Percentiles rank a stretch among this genome's conserved stretches.
These are phyloP conservation scores for Campylomormyrus tamandua DNA, from an alignment of 2,113 vertebrate species.

Conservation along the genomic window DNA sequence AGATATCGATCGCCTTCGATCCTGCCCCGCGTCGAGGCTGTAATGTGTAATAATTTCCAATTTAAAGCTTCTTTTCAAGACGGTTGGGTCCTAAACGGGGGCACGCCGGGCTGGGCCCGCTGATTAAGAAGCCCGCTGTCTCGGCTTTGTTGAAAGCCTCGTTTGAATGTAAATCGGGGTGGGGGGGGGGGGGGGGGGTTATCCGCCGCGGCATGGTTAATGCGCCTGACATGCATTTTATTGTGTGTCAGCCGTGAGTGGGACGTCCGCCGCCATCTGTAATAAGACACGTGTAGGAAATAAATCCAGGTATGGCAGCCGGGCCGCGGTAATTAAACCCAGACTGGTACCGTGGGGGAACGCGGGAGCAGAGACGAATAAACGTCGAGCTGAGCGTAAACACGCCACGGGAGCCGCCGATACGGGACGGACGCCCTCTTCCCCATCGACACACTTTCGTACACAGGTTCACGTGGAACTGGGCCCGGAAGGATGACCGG, in stretches of 20 bases:
- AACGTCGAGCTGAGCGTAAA: neutral
- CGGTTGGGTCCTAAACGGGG: constrained; percentile 90
- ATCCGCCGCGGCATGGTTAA: constrained; percentile 86
- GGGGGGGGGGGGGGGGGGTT: constrained; percentile 72
- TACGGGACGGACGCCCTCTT: neutral
- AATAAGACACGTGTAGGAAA: constrained; percentile 82
- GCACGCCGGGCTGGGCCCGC: constrained; percentile 75
- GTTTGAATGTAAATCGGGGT: constrained; percentile 91
- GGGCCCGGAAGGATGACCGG: neutral
- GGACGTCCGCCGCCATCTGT: constrained; percentile 64
- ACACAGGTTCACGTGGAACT: neutral
- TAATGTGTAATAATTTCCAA: constrained; percentile 99
- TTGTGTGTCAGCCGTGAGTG: constrained; percentile 82
- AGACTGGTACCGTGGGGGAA: neutral
- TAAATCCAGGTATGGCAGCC: constrained; percentile 63
- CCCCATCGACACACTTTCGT: neutral
- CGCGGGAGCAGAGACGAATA: neutral
- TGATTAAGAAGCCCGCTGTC: constrained; percentile 92
- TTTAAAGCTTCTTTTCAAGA: constrained; percentile 99
- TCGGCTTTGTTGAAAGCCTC: constrained; percentile 89
- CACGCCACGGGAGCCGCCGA: neutral
- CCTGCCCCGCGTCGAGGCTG: constrained; percentile 77
- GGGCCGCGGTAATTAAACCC: constrained; percentile 60
- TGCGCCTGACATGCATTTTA: constrained; percentile 84
- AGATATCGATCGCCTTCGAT: constrained; percentile 98